Percentiles rank a stretch among this genome's conserved stretches.
Evolutionary conservation across 2,888 invertebrate genomes (phyloP).

Genomic region (Drosophila siamana): DNA sequence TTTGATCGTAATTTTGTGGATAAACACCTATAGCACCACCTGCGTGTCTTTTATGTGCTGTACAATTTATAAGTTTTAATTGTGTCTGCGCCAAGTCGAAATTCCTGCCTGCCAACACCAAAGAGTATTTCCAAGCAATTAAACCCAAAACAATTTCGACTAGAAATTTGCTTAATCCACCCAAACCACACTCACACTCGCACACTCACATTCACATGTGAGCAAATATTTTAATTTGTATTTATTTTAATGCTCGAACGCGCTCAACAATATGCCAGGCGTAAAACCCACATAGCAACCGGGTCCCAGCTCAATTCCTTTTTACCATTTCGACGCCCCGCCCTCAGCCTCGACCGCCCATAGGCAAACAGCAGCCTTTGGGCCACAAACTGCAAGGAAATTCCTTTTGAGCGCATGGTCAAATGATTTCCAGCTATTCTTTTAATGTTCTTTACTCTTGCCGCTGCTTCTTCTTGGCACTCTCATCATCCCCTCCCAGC

Average conservation of each 20-base stretch:
- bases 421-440: constrained; percentile 77
- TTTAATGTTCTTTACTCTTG: constrained; percentile 55
- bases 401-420: constrained; percentile 75
- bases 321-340: background rate
- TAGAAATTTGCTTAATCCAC: constrained; percentile 49
- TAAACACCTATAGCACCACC: constrained; percentile 22
- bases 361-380: constrained; percentile 25
- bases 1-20: constrained; percentile 17
- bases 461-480: background rate
- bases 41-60: constrained; percentile 16
- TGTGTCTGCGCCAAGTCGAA: constrained; percentile 31
- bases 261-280: constrained; percentile 45
- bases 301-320: constrained; percentile 4
- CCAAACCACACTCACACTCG: constrained; percentile 8
- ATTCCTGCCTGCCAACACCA: constrained; percentile 40
- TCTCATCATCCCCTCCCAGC: background rate
- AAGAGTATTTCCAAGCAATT: constrained; percentile 73
- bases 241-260: constrained; percentile 79
- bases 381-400: constrained; percentile 52
- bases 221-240: constrained; percentile 77
- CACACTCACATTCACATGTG: constrained; percentile 14
- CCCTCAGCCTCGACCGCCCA: background rate
- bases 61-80: constrained; percentile 42
- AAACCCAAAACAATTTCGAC: constrained; percentile 66
- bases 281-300: constrained; percentile 56